Percentiles rank a stretch among this genome's conserved stretches.
These are phyloP conservation scores for Odontocerum albicorne DNA, from an alignment of 2,888 invertebrate species.

Conservation along the genomic window DNA sequence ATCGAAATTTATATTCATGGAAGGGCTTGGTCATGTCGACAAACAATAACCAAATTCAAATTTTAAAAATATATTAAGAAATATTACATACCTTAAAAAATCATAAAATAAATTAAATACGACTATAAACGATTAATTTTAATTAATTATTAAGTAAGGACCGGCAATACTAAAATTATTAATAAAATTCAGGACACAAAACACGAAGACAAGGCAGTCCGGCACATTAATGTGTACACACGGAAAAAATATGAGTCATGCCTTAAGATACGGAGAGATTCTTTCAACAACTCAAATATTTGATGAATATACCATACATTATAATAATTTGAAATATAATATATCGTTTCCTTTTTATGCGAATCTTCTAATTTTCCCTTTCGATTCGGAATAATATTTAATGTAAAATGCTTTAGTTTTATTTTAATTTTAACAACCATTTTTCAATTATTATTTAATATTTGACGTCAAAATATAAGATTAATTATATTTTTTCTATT, in stretches of 20 bases:
- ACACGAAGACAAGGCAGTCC: constrained; percentile 21
- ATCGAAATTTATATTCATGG: constrained; percentile 15
- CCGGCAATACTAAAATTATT: constrained; percentile 21
- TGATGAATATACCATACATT: too few species aligned
- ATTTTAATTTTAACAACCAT: too few species aligned
- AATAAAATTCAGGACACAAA: constrained; percentile 20
- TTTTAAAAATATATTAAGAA: not conserved
- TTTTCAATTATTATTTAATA: too few species aligned
- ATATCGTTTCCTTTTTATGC: too few species aligned
- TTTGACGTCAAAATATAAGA: too few species aligned
- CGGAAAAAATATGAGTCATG: constrained; percentile 13
- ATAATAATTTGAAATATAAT: too few species aligned
- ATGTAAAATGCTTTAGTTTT: too few species aligned
- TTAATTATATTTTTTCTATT: too few species aligned
- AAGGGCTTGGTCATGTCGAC: constrained; percentile 26
- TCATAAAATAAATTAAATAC: constrained; percentile 17
- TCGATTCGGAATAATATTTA: too few species aligned
- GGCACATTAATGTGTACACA: constrained; percentile 3
- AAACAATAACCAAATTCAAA: not conserved
- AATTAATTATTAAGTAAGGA: constrained; percentile 12
- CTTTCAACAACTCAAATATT: too few species aligned
- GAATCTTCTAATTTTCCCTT: too few species aligned
- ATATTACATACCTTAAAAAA: constrained; percentile 15
- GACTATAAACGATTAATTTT: not conserved
- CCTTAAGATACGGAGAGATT: not conserved